Evolutionary conservation across 1,140 invertebrate species (phyloP).

Genomic region (Chrysopa pallens): DNA sequence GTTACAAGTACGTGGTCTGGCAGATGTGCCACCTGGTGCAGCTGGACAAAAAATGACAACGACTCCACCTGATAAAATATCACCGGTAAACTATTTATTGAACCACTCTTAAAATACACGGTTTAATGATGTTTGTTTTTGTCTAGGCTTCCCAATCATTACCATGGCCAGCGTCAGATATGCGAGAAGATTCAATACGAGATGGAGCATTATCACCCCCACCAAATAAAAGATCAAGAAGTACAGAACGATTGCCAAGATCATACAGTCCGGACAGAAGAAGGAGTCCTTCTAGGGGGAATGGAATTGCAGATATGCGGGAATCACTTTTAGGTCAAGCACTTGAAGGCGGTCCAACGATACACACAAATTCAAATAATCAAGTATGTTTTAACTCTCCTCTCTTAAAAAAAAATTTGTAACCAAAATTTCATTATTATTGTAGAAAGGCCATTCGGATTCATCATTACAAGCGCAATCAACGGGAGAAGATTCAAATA

Average conservation of each 20-base stretch:
- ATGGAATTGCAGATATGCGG: constrained; percentile 35
- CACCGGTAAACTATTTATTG: constrained; percentile 13
- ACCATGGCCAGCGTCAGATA: constrained; percentile 29
- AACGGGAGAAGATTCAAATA: constrained; percentile 59
- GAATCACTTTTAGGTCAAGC: constrained; percentile 56
- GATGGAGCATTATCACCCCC: constrained; percentile 29
- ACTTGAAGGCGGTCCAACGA: constrained; percentile 41
- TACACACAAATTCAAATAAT: constrained; percentile 25
- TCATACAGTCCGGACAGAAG: constrained; percentile 13
- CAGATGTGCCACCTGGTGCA: constrained; percentile 47
- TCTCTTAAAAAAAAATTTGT: no score
- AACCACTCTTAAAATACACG: background rate
- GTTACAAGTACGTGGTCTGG: constrained; percentile 74
- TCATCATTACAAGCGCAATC: constrained; percentile 42
- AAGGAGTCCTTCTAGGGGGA: constrained; percentile 27
- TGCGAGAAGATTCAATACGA: constrained; percentile 17
- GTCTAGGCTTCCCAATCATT: constrained; percentile 24
- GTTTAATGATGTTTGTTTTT: background rate
- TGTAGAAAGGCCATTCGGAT: constrained; percentile 25
- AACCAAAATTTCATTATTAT: background rate
- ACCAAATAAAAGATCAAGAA: constrained; percentile 32
- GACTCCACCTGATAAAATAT: constrained; percentile 34
- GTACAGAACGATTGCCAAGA: constrained; percentile 16
- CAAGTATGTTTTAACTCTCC: background rate
- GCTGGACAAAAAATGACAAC: constrained; percentile 21